Percentiles rank a stretch among this genome's conserved stretches.
Evolutionary conservation across 2,888 invertebrate species (phyloP).

Genomic region (Cabera pusaria): DNA sequence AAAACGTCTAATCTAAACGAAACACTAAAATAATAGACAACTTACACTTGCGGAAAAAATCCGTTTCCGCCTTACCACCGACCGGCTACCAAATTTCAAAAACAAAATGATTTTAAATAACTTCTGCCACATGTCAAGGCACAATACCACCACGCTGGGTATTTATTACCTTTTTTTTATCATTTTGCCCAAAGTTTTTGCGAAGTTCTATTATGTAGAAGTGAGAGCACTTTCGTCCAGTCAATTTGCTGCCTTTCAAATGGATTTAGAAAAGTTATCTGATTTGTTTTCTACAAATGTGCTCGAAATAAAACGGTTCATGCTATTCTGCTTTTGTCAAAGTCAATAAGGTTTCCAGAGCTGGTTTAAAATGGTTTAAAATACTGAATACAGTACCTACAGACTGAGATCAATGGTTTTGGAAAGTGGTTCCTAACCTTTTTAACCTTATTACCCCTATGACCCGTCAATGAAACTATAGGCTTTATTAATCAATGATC

Average conservation of each 20-base stretch:
- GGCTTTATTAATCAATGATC: too few species aligned
- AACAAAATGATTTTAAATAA: constrained; percentile 35
- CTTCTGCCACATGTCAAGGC: constrained; percentile 45
- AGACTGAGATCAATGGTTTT: too few species aligned
- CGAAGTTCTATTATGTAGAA: constrained; percentile 39
- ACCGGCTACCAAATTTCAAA: constrained; percentile 19
- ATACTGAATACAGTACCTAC: too few species aligned
- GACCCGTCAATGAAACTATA: too few species aligned
- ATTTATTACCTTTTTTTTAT: constrained; percentile 33
- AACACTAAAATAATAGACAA: constrained; percentile 1
- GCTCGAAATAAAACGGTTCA: too few species aligned
- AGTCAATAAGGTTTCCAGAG: too few species aligned
- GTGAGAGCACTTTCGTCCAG: constrained; percentile 60
- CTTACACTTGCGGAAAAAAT: constrained; percentile 13
- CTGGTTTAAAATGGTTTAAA: too few species aligned
- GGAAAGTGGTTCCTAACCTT: too few species aligned
- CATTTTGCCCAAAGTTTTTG: constrained; percentile 38
- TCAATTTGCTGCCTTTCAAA: constrained; percentile 52
- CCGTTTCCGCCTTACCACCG: constrained; percentile 18
- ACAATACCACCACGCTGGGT: constrained; percentile 37
- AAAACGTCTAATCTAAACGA: too few species aligned
- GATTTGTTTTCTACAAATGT: constrained; percentile 35
- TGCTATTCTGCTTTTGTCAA: too few species aligned
- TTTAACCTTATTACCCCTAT: too few species aligned
- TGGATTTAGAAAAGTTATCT: constrained; percentile 36